These are phyloP conservation scores for Poecile montanus DNA, from an alignment of 2,797 vertebrate genomes.

Conservation along the genomic window DNA sequence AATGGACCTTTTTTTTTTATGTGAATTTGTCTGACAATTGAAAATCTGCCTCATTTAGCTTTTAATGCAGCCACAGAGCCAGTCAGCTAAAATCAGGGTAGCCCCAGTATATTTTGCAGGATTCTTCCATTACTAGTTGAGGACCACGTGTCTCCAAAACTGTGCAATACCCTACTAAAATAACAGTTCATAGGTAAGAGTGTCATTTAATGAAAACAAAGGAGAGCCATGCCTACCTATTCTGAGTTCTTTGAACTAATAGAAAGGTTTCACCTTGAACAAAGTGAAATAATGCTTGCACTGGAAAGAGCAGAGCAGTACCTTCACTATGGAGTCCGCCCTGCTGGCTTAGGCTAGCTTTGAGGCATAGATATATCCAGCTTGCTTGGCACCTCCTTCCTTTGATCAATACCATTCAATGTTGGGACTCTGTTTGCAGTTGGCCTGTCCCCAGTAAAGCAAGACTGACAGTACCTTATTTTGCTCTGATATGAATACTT, in stretches of 20 bases:
- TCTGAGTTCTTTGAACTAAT: background rate
- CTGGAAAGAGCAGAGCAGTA: background rate
- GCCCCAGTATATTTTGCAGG: background rate
- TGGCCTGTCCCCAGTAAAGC: background rate
- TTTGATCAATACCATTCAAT: background rate
- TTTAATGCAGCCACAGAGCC: background rate
- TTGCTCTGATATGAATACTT: background rate
- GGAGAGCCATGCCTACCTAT: background rate
- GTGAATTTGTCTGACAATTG: background rate
- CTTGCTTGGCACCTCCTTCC: background rate
- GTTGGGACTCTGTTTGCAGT: background rate
- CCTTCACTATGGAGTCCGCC: background rate
- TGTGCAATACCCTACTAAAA: background rate
- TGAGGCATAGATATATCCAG: background rate
- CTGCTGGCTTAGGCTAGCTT: background rate
- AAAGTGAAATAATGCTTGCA: background rate
- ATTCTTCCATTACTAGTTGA: background rate
- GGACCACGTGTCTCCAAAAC: background rate
- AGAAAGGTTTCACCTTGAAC: background rate
- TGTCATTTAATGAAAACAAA: background rate
- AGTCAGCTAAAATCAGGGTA: background rate
- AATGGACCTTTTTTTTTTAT: constrained; percentile 18
- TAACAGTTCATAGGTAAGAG: background rate
- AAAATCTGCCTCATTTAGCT: constrained; percentile 32
- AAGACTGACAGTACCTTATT: background rate